Evolutionary conservation across 2,888 invertebrate species (phyloP), one percentile per base, ranked within the genome.

Genomic region (Gastrophysa polygoni): DNA sequence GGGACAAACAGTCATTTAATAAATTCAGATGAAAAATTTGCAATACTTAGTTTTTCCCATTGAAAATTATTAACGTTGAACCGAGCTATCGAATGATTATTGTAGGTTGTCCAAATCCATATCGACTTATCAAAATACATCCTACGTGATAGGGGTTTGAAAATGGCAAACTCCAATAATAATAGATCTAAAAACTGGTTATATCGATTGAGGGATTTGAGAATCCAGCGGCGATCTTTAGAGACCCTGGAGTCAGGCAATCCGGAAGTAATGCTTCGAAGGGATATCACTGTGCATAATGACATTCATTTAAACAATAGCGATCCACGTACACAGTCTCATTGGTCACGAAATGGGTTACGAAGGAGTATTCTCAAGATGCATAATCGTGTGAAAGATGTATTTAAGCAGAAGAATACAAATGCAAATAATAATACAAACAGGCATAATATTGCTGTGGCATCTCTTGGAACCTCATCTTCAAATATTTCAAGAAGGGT

Each of bases 301-400:
- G 14, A 38, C 6, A 38, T 38, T 14, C 14, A n/a, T 3, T 38
- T 14, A 4, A 11, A 38, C 29, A 51, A 44, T n/a, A n/a, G n/a
- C 48, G 69, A 70, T 55, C 49, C 57, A 34, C 56, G 56, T 18
- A 34, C 66, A 8, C 63, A 57, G 32, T 52, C 61, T 47, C 38
- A 55, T 52, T 67, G 68, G 61, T 66, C 59, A 44, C 64, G 69
- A 4, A 71, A 61, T 48, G 71, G 71, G 62, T 68, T 76, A 32
- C 63, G 75, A 18, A 72, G 68, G 56, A 75, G 73, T 61, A 65
- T 75, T 17, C 72, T 67, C 18, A 74, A 73, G 59, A 73, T 74
- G 74, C 76, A 76, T 29, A 71, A 70, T 8, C 66, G 75, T 20
- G 71, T 76, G 61, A 76, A 74, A 68, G 73, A 69, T 60, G 74